Base-by-base conservation (phyloP, 2,888 invertebrate genomes). In the Scaptomyza polygonia region DNA sequence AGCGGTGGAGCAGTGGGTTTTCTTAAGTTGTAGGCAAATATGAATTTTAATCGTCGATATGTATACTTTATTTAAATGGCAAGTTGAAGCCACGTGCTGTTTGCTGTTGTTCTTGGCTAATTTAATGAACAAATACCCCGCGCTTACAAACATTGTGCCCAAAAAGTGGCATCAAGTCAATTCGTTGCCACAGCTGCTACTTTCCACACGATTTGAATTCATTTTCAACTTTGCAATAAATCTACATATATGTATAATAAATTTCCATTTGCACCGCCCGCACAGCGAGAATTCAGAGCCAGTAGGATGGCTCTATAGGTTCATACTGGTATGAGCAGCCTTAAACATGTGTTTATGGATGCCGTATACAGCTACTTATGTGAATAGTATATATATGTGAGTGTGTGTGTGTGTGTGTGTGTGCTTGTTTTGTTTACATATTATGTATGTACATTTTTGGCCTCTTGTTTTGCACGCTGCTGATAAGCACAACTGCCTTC, bases 231-330 rank as follows among this genome's bases (percentile, higher is more conserved):
- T 78, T 66, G 73, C 84, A 78, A 81, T 84, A 81, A 78, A 81
- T 84, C 76, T 84, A 84, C 78, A 84, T 84, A 76, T 72, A 73
- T 81, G 81, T 81, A 78, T 81, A 81, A 81, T 81, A 81, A 81
- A 81, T 81, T 84, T 81, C 84, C 84, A 81, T 81, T 81, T 81
- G 76, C 32, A 29, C 11, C 39, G 18, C 52, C 14, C 43, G 25
- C 34, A 32, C 44, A 14, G n/a, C 18, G 8, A 52, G 2, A 5
- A 5, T 12, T 32, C n/a, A 34, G 6, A 14, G 48, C 16, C 39
- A 16, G 9, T 43, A 45, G 54, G 42, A 42, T 16, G 45, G 9
- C 30, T 51, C 12, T 16, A 27, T 49, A 16, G 55, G 49, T 79
- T 79, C 55, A 52, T 64, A 72, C 85, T 82, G 77, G 79, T 85